Evolutionary conservation across 2,888 invertebrate genomes (phyloP), one percentile per base, ranked within the genome.

Genomic region (Bombyx huttoni): DNA sequence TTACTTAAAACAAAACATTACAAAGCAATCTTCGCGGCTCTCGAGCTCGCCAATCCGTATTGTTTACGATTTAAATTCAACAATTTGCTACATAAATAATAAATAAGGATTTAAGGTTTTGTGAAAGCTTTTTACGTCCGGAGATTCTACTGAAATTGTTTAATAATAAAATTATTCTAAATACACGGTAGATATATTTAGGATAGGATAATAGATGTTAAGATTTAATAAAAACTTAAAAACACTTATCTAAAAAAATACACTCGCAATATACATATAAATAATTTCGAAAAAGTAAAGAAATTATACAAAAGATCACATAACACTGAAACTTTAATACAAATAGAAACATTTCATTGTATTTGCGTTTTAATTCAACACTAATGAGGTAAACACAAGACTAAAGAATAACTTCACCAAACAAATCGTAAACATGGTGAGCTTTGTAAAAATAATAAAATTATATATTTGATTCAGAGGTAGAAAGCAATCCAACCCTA

Each of bases 301-400:
- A 62, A 60, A 61, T 56, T 60, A 61, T 64, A 66, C 65, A 68
- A 65, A 69, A 68, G 67, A 68, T 65, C 66, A 64, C 56, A 62
- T 60, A 62, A 65, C 61, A 64, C 62, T 62, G 63, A 65, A 66
- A 62, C 65, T 54, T 60, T 66, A 2, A 2, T 62, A 74, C 64
- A 73, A 74, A 75, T 73, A 68, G 57, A 55, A 49, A 46, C 61
- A 65, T 73, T 76, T 73, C 68, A 68, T 73, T 67, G 67, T 68
- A 65, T 68, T 58, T 60, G 67, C 62, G 64, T 64, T 62, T 65
- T 59, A 59, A 63, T 68, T 69, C 64, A 62, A 62, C 69, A 65
- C 64, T 73, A 73, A 75, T 71, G 71, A 72, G 63, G 56, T 63
- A 53, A n/a, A n/a, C n/a, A n/a, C n/a, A n/a, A n/a, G n/a, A n/a